These are phyloP conservation scores for Motacilla alba DNA, from an alignment of 2,113 vertebrate species.

Conservation along the genomic window DNA sequence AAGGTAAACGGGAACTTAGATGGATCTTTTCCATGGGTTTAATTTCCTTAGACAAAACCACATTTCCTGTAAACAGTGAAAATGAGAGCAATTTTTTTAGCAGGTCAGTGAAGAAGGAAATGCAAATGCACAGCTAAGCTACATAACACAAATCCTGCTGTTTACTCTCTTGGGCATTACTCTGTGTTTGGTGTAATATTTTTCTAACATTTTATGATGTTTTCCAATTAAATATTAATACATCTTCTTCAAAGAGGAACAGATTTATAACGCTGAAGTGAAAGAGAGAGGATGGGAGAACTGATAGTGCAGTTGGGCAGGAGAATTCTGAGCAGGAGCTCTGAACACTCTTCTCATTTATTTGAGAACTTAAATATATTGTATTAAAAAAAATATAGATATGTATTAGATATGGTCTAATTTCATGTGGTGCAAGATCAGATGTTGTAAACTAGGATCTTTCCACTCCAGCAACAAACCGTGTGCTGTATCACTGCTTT, in stretches of 20 bases:
- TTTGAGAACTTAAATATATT: not conserved
- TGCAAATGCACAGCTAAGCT: slow-evolving; percentile 65
- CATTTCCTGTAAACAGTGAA: not conserved
- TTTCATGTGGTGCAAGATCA: not conserved
- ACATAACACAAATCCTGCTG: slow-evolving; percentile 32
- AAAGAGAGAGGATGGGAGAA: slow-evolving; percentile 15
- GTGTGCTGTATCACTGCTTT: not conserved
- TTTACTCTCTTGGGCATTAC: slow-evolving; percentile 66
- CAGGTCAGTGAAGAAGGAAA: slow-evolving; percentile 67
- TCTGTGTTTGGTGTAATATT: slow-evolving; percentile 63
- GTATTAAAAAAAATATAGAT: not conserved
- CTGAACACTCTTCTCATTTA: not conserved
- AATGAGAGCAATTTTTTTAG: slow-evolving; percentile 30
- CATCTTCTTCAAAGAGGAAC: slow-evolving; percentile 58
- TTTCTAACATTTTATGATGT: slow-evolving; percentile 68
- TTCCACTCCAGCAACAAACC: not conserved
- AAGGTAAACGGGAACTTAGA: slow-evolving; percentile 19
- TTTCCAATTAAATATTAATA: slow-evolving; percentile 78
- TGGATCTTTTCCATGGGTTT: slow-evolving; percentile 12
- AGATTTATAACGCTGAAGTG: slow-evolving; percentile 65
- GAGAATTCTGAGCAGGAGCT: not conserved
- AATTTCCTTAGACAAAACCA: slow-evolving; percentile 37
- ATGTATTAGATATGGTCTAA: not conserved
- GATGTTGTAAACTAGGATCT: not conserved
- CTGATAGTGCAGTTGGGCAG: not conserved